Conservation (phyloP, 1,140 invertebrate genomes). For the Brachystomella parvula region DNA sequence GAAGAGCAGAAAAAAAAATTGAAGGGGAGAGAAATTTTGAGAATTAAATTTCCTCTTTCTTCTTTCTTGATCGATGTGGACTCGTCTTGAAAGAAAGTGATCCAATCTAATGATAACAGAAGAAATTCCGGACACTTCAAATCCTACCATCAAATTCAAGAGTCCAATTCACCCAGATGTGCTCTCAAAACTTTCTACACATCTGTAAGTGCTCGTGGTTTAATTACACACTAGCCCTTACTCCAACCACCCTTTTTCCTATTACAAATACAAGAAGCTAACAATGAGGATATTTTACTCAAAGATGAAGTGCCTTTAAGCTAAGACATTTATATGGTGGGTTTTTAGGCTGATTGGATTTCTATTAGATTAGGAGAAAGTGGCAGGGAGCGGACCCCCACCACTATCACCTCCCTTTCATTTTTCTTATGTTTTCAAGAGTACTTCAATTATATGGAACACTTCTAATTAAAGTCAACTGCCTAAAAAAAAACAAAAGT, state of each 20-base stretch:
- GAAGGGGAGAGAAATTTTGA: neutral
- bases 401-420: neutral
- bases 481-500: too few relatives aligned
- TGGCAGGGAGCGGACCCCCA: neutral
- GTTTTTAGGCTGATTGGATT: neutral
- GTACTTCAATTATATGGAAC: too few relatives aligned
- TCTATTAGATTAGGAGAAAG: neutral
- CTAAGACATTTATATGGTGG: neutral
- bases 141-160: neutral
- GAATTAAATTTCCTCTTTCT: neutral
- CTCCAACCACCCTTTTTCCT: neutral
- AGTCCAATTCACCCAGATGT: neutral
- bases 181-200: neutral
- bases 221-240: neutral
- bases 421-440: neutral
- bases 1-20: neutral
- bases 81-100: neutral
- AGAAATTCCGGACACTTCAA: neutral
- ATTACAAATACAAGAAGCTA: neutral
- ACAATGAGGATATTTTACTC: neutral
- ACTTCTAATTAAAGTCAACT: too few relatives aligned
- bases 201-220: too few relatives aligned
- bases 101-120: slow-evolving; percentile 2
- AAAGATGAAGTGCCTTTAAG: neutral
- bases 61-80: neutral